Evolutionary conservation across 2,888 invertebrate species (phyloP).

Genomic region (Xylophagus ater): DNA sequence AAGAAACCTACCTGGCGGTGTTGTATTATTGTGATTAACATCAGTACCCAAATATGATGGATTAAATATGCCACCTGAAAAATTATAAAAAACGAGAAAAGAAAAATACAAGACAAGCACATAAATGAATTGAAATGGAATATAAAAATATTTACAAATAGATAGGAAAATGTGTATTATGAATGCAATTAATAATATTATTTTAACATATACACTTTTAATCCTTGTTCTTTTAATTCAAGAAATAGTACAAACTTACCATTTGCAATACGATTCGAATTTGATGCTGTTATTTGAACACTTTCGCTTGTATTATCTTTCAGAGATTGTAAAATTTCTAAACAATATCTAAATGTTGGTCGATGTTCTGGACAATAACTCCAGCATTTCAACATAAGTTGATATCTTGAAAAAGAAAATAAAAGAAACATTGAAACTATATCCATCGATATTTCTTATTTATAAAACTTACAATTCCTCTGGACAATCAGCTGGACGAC

Average conservation of each 20-base stretch:
- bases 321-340: slow-evolving; percentile 47
- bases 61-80: slow-evolving; percentile 59
- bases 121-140: slow-evolving; percentile 10
- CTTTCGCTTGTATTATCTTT: slow-evolving; percentile 20
- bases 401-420: slow-evolving; percentile 49
- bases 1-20: slow-evolving; percentile 13
- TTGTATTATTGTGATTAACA: slow-evolving; percentile 45
- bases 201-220: too few relatives aligned
- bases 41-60: slow-evolving; percentile 62
- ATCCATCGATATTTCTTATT: background rate
- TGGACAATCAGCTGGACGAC: slow-evolving; percentile 74
- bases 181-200: too few relatives aligned
- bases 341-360: slow-evolving; percentile 76
- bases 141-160: background rate
- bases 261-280: slow-evolving; percentile 14
- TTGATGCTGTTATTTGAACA: slow-evolving; percentile 15
- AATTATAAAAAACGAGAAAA: slow-evolving; percentile 7
- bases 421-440: slow-evolving; percentile 1
- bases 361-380: slow-evolving; percentile 67
- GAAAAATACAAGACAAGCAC: slow-evolving; percentile 30
- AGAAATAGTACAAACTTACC: slow-evolving; percentile 18
- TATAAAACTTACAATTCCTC: slow-evolving; percentile 53
- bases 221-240: too few relatives aligned
- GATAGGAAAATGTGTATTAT: background rate
- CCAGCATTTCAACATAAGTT: slow-evolving; percentile 84